phyloP scores from a whole-genome alignment of 2,113 vertebrate genomes.

The Pangasianodon hypophthalmus region DNA sequence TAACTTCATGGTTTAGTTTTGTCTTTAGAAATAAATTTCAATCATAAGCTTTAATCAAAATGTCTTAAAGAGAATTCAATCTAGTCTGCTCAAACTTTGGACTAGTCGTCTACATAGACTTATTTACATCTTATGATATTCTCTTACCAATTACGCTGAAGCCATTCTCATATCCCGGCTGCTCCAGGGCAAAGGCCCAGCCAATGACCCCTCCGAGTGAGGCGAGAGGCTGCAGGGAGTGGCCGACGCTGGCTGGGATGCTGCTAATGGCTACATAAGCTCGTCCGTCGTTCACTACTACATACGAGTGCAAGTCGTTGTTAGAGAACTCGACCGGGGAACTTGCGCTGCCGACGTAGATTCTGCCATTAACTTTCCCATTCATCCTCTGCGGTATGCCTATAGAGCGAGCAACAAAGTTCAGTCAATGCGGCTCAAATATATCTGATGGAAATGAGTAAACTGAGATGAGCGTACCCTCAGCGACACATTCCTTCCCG shows the following conservation, averaged over 20 bases:
- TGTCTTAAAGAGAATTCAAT: background rate
- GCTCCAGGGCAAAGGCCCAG: slow-evolving; percentile 95
- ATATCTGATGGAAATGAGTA: background rate
- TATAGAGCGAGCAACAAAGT: slow-evolving; percentile 57
- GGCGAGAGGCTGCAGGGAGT: slow-evolving; percentile 85
- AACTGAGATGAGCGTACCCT: slow-evolving; percentile 75
- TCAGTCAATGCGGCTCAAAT: background rate
- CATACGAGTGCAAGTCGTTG: slow-evolving; percentile 93
- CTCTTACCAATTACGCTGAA: slow-evolving; percentile 89
- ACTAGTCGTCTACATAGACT: background rate
- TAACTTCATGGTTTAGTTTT: background rate
- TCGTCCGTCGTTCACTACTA: slow-evolving; percentile 92
- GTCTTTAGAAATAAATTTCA: background rate
- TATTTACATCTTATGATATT: background rate
- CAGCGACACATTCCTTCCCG: slow-evolving; percentile 88
- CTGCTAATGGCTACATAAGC: slow-evolving; percentile 94
- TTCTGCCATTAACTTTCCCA: slow-evolving; percentile 85
- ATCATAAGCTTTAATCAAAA: background rate
- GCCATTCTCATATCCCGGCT: slow-evolving; percentile 88
- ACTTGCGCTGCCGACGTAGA: slow-evolving; percentile 80
- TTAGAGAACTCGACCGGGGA: slow-evolving; percentile 76
- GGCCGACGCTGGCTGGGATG: slow-evolving; percentile 79
- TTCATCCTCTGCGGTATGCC: slow-evolving; percentile 94
- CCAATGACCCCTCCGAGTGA: slow-evolving; percentile 88
- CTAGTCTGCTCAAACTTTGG: background rate